Evolutionary conservation across 2,888 invertebrate genomes (phyloP).

Genomic region (Acrocera orbiculus): DNA sequence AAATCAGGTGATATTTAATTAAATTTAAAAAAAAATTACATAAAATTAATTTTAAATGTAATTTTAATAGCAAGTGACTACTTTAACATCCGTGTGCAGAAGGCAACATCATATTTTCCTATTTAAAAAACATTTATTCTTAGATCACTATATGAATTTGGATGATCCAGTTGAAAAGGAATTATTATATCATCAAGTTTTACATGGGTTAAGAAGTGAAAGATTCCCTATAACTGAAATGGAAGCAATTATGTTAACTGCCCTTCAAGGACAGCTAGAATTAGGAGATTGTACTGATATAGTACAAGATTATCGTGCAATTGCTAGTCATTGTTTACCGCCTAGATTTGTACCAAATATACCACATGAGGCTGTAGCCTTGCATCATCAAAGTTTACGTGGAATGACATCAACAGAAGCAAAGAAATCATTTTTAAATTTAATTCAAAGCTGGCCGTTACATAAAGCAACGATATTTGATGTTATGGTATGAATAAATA

Average conservation of each 20-base stretch:
- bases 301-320: constrained; percentile 45
- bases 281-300: constrained; percentile 63
- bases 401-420: constrained; percentile 76
- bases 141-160: constrained; percentile 60
- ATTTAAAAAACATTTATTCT: constrained; percentile 68
- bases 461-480: constrained; percentile 87
- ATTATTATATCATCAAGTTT: constrained; percentile 78
- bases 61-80: constrained; percentile 25
- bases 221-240: constrained; percentile 83
- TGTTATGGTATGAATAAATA: constrained; percentile 52
- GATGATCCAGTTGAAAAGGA: constrained; percentile 84
- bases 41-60: not conserved
- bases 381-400: constrained; percentile 77
- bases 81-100: constrained; percentile 33
- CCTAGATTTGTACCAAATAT: constrained; percentile 60
- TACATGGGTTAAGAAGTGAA: constrained; percentile 79
- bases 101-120: constrained; percentile 49
- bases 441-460: constrained; percentile 86
- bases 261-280: constrained; percentile 84
- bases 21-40: not conserved
- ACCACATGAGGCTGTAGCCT: constrained; percentile 68
- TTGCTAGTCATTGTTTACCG: constrained; percentile 67
- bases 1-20: constrained; percentile 17
- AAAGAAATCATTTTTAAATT: constrained; percentile 80
- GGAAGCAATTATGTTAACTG: constrained; percentile 88